Percentiles rank a stretch among this genome's conserved stretches.
These are phyloP conservation scores for Agrotis puta DNA, from an alignment of 2,888 invertebrate species.

Conservation along the genomic window DNA sequence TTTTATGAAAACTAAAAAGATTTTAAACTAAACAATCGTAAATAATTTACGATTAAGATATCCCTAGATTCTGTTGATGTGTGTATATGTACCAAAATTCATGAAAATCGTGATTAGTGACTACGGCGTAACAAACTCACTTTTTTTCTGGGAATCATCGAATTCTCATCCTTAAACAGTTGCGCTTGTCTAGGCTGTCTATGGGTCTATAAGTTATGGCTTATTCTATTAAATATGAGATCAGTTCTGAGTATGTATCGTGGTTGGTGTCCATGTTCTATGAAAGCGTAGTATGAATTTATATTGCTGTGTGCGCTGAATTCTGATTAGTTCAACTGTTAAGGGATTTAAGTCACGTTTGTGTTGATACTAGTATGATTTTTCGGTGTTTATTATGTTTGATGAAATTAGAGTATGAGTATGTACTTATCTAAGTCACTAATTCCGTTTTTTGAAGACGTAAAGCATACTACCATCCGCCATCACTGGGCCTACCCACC, in stretches of 20 bases:
- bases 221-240: constrained; percentile 38
- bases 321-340: constrained; percentile 12
- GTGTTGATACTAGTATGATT: not conserved
- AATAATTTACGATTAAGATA: no score
- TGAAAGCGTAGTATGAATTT: constrained; percentile 42
- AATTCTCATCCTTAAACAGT: no score
- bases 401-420: not conserved
- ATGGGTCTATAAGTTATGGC: constrained; percentile 38
- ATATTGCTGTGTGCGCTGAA: constrained; percentile 36
- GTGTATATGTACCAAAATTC: no score
- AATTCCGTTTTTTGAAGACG: no score
- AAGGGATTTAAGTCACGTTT: constrained; percentile 4
- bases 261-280: constrained; percentile 38
- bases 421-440: no score
- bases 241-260: constrained; percentile 20
- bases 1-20: no score
- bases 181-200: not conserved
- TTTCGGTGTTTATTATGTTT: not conserved
- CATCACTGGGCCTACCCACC: no score
- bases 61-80: no score
- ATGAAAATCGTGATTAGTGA: no score
- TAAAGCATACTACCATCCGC: no score
- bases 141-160: not conserved
- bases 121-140: no score
- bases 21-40: no score